Base-by-base conservation (phyloP, 2,888 invertebrate species). In the Mesochorus sp. region DNA sequence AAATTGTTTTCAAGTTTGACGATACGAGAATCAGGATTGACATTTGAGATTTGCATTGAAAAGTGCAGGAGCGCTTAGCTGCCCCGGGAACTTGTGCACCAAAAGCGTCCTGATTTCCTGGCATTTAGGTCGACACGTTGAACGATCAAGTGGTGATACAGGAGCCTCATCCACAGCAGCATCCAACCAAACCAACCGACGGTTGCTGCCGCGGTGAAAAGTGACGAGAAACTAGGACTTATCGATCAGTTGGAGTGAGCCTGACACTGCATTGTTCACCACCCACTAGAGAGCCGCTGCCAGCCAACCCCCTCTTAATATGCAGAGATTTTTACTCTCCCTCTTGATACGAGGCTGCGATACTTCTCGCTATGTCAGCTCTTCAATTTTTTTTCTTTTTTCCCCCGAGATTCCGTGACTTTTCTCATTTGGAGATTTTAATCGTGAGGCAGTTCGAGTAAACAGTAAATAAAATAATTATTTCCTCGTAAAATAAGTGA, bases 191-290 rank as follows among this genome's bases (percentile, higher is more conserved):
- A 61, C 3, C n/a, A 19, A 44, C 28, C 34, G 47, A 34, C 24
- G 21, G 28, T 28, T 47, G 6, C 6, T 26, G 14, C 21, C 5
- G 47, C n/a, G 28, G 53, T 26, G 37, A 44, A 55, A 55, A 44
- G 37, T 47, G n/a, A 57, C 8, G 44, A 79, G n/a, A n/a, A 85
- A 84, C 76, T 81, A 59, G 83, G 80, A 80, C 82, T 68, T 75
- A 85, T 85, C 84, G 85, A 85, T 84, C 81, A 64, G 70, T 34
- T 8, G 34, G 39, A 47, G 14, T 55, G 19, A 55, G 59, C 31
- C 70, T 70, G 64, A 73, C 28, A 39, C 34, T 70, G 51, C 72
- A 39, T 19, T 70, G 49, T 47, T 37, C 37, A 12, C 17, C 24
- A 34, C 26, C 64, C 19, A 28, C 0, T 1, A 19, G n/a, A 5